Base-by-base conservation (phyloP, 2,888 invertebrate species). In the Danaus chrysippus region DNA sequence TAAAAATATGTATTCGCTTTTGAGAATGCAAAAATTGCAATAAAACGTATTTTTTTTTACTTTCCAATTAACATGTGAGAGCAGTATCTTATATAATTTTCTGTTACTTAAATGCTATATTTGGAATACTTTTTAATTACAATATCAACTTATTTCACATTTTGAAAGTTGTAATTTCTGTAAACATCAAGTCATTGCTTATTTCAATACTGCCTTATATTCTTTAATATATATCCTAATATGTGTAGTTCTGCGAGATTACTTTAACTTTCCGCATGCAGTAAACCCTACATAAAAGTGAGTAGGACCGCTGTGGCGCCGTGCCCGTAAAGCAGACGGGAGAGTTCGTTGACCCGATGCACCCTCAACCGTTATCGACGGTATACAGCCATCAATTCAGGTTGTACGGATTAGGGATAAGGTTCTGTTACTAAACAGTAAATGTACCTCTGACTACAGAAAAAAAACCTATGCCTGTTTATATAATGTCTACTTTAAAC, bases 341-440 rank as follows among this genome's bases (percentile, higher is more conserved):
- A 77, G 72, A 78, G 86, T 84, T 80, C 86, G 69, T 74, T 80
- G 84, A 86, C 84, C 87, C 75, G 69, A 69, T 71, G 77, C 82
- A 84, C 84, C 87, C 82, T 82, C 76, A 71, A 86, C 90, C 88
- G 89, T 88, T 90, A 90, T 81, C 79, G 78, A 77, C 83, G 76
- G 76, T 87, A 81, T 87, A 88, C 77, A 88, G 88, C 82, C 87
- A 87, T 79, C 75, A 83, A 77, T 72, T 75, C 78, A 80, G 78
- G 76, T 76, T 79, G 68, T 72, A 71, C 74, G 59, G 56, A 65
- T 63, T 68, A 60, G 58, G 63, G 59, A 59, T 62, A 66, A 56
- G 57, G 61, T 68, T 67, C 66, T 66, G 64, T 68, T 68, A 67
- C 61, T 66, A 56, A 56, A 65, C 58, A 54, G 49, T 49, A 49